Conservation (phyloP, 2,797 vertebrate species). For the Argyrosomus regius region DNA sequence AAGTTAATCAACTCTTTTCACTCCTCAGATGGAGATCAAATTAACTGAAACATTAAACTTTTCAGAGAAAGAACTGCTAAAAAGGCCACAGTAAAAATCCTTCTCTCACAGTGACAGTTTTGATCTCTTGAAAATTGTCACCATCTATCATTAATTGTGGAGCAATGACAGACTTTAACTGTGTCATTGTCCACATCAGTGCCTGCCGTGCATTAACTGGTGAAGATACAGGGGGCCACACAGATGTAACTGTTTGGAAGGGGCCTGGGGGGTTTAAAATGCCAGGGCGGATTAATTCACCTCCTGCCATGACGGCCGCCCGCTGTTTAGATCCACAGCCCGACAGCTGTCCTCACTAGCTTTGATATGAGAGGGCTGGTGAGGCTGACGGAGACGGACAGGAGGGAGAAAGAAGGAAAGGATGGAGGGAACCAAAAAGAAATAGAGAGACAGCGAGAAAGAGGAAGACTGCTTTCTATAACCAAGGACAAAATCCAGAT, state of each 20-base stretch:
- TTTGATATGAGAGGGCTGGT: constrained; percentile 64
- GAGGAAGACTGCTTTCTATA: constrained; percentile 56
- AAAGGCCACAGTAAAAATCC: not conserved
- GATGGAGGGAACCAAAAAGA: constrained; percentile 32
- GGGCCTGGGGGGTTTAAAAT: constrained; percentile 69
- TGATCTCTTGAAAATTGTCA: constrained; percentile 30
- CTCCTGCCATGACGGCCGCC: constrained; percentile 68
- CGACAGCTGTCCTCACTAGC: constrained; percentile 76
- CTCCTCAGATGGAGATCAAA: not conserved
- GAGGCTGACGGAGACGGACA: constrained; percentile 37
- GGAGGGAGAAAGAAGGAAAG: constrained; percentile 26
- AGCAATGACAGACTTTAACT: constrained; percentile 42
- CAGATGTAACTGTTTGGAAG: constrained; percentile 67
- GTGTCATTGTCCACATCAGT: constrained; percentile 52
- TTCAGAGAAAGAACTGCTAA: too few species aligned
- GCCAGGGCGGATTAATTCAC: constrained; percentile 81
- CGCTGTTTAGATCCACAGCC: constrained; percentile 67
- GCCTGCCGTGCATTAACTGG: constrained; percentile 43
- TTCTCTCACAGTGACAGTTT: constrained; percentile 3
- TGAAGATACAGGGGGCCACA: constrained; percentile 33
- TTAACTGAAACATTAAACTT: too few species aligned
- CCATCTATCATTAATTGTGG: constrained; percentile 39
- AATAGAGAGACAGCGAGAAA: constrained; percentile 27
- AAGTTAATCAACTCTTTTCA: not conserved
- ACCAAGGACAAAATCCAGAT: constrained; percentile 74